phyloP scores from a whole-genome alignment of 2,113 vertebrate genomes.

The Odobenus rosmarus region DNA sequence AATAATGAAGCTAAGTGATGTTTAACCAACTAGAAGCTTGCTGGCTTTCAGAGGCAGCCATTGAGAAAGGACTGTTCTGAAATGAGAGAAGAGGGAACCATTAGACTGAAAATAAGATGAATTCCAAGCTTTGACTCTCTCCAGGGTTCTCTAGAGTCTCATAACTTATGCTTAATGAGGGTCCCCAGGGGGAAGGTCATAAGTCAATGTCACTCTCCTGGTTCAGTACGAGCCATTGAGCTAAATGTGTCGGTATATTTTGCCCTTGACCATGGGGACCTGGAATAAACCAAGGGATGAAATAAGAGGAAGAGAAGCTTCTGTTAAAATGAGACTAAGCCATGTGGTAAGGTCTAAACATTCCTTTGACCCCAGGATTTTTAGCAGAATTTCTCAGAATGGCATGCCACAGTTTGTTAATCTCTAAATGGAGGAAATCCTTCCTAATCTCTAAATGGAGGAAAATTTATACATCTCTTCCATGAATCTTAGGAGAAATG shows the following conservation, averaged over 20 bases:
- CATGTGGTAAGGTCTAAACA: background rate
- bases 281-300: background rate
- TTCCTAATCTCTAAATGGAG: background rate
- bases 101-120: conserved; percentile 53
- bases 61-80: background rate
- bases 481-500: background rate
- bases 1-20: background rate
- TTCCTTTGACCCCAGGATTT: background rate
- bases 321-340: background rate
- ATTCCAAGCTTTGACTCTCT: conserved; percentile 21
- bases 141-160: background rate
- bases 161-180: conserved; percentile 35
- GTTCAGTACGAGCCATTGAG: background rate
- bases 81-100: conserved; percentile 25
- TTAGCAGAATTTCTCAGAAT: background rate
- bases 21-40: conserved; percentile 35
- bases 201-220: background rate
- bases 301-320: background rate
- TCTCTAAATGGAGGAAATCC: background rate
- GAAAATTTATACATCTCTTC: background rate
- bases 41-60: background rate
- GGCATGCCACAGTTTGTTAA: background rate
- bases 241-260: background rate
- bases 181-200: background rate
- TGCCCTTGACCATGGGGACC: background rate